Evolutionary conservation across 2,113 vertebrate genomes (phyloP).

Genomic region (Brachyistius frenatus): DNA sequence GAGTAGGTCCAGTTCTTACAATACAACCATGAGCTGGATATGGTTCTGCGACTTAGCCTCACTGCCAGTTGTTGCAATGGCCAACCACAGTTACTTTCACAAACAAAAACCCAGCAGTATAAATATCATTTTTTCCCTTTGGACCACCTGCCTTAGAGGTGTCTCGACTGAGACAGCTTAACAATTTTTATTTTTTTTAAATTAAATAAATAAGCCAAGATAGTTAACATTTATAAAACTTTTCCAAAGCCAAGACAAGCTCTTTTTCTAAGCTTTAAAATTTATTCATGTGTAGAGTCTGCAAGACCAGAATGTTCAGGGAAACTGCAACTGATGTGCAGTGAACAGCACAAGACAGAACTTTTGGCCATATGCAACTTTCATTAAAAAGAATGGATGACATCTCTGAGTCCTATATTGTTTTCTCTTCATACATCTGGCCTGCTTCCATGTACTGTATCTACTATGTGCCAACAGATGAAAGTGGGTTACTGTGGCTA

Average conservation of each 20-base stretch:
- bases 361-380: slow-evolving; percentile 3
- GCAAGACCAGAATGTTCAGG: not conserved
- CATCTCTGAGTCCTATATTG: not conserved
- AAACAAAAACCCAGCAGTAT: not conserved
- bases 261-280: not conserved
- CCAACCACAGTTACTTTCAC: not conserved
- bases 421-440: not conserved
- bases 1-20: not conserved
- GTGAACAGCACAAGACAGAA: not conserved
- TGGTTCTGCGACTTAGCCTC: not conserved
- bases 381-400: slow-evolving; percentile 1
- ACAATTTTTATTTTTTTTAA: not conserved
- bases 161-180: not conserved
- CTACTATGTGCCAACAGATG: not conserved
- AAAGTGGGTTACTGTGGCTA: not conserved
- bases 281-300: not conserved
- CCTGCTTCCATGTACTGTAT: not conserved
- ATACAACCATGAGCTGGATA: not conserved
- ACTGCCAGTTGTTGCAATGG: not conserved
- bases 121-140: not conserved
- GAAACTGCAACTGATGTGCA: not conserved
- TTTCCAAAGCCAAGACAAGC: not conserved
- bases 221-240: not conserved
- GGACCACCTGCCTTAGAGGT: not conserved
- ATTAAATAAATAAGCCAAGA: no score